Conservation (phyloP, 2,888 invertebrate species). For the Brachypalpus laphriformis region DNA sequence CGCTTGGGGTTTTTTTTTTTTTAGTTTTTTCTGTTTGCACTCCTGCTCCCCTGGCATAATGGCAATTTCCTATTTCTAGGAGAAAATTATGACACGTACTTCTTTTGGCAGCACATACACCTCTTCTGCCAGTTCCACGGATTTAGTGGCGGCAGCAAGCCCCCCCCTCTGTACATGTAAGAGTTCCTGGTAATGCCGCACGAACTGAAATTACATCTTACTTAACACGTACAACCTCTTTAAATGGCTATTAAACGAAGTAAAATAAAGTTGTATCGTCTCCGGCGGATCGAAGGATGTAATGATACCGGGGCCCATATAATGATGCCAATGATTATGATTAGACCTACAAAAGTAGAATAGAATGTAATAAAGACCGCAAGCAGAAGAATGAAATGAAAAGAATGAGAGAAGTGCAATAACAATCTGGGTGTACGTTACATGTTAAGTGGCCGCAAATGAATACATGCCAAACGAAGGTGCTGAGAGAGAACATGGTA, state of each 20-base stretch:
- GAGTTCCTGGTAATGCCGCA: slow-evolving; percentile 46
- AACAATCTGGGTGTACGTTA: slow-evolving; percentile 29
- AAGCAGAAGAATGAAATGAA: background rate
- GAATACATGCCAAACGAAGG: slow-evolving; percentile 22
- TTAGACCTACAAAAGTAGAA: slow-evolving; percentile 56
- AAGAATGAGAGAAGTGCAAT: slow-evolving; percentile 25
- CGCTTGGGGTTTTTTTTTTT: background rate
- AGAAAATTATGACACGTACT: slow-evolving; percentile 72
- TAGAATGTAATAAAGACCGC: slow-evolving; percentile 29
- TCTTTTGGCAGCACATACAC: slow-evolving; percentile 24
- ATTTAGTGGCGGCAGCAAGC: background rate
- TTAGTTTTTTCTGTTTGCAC: background rate
- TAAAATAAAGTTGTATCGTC: slow-evolving; percentile 65
- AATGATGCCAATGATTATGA: slow-evolving; percentile 67
- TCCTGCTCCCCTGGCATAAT: slow-evolving; percentile 9
- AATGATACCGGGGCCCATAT: slow-evolving; percentile 52
- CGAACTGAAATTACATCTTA: slow-evolving; percentile 56
- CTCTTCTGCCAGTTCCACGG: background rate
- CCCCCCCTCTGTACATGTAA: slow-evolving; percentile 3
- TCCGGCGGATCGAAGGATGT: slow-evolving; percentile 47
- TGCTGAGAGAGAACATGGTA: slow-evolving; percentile 26
- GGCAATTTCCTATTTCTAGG: slow-evolving; percentile 58
- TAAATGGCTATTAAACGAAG: slow-evolving; percentile 65
- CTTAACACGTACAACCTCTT: slow-evolving; percentile 71
- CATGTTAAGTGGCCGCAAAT: slow-evolving; percentile 47